These are phyloP conservation scores for Reinhardtius hippoglossoides DNA, from an alignment of 2,113 vertebrate genomes.

Conservation along the genomic window DNA sequence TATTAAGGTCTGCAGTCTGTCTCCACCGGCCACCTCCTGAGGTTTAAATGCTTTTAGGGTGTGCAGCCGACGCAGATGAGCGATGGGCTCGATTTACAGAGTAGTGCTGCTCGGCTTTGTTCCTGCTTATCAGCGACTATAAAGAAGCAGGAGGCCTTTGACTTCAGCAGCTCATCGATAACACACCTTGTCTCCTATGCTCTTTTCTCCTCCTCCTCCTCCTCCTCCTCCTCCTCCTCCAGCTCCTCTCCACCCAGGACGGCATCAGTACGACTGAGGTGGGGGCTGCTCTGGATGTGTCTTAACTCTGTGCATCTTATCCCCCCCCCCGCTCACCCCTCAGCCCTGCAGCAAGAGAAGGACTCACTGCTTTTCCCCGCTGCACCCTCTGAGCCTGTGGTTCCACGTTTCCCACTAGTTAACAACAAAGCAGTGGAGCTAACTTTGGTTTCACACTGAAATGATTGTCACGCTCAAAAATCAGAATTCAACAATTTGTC, in stretches of 20 bases:
- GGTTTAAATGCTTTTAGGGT: constrained; percentile 77
- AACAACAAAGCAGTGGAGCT: too few relatives aligned
- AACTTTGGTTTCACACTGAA: too few relatives aligned
- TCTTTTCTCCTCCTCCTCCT: constrained; percentile 79
- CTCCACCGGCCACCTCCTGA: constrained; percentile 61
- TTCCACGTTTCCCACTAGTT: not conserved
- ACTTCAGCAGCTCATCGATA: constrained; percentile 75
- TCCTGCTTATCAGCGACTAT: constrained; percentile 68
- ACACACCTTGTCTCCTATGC: constrained; percentile 71
- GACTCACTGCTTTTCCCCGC: constrained; percentile 60
- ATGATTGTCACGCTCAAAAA: too few relatives aligned
- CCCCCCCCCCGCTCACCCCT: constrained; percentile 5
- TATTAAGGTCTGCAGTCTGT: constrained; percentile 55
- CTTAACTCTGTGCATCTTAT: constrained; percentile 9
- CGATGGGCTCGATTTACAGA: constrained; percentile 68
- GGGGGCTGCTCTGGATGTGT: constrained; percentile 82
- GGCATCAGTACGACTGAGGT: constrained; percentile 96
- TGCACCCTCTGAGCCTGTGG: constrained; percentile 17
- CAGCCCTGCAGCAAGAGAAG: constrained; percentile 32
- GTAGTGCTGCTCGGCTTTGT: constrained; percentile 65
- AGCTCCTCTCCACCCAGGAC: constrained; percentile 96
- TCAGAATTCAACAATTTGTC: too few relatives aligned
- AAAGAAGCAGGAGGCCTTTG: constrained; percentile 72
- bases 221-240: constrained; percentile 72
- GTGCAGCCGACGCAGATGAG: constrained; percentile 53